These are phyloP conservation scores for Rutilus rutilus DNA, from an alignment of 2,113 vertebrate species.

Conservation along the genomic window DNA sequence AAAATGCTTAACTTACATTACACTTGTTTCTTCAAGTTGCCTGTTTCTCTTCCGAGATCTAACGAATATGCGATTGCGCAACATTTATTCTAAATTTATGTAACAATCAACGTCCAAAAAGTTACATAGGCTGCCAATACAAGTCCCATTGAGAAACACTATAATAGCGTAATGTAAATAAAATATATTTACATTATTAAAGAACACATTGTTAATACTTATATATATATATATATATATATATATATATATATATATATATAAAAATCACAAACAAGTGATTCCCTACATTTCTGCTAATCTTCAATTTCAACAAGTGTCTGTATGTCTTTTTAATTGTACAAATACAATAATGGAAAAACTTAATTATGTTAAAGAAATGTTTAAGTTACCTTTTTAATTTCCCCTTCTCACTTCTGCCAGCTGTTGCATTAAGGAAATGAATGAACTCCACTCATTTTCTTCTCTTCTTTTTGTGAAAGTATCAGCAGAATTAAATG, in stretches of 20 bases:
- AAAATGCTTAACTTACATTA: background rate
- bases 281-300: too few species aligned
- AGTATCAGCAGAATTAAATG: background rate
- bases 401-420: background rate
- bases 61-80: background rate
- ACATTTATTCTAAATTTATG: background rate
- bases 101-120: background rate
- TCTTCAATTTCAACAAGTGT: too few species aligned
- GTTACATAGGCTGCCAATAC: too few species aligned
- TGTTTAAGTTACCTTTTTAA: background rate
- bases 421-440: background rate
- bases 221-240: too few species aligned
- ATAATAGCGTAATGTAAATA: too few species aligned
- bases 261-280: too few species aligned
- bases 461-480: background rate
- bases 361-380: background rate
- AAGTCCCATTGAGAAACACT: too few species aligned
- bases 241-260: too few species aligned
- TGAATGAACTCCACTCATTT: background rate
- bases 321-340: background rate
- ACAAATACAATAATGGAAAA: background rate
- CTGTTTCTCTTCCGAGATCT: background rate
- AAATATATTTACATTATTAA: too few species aligned
- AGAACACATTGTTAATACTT: too few species aligned
- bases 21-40: background rate